Conservation (phyloP, 2,113 vertebrate genomes). For the Brevimyrus niger region DNA sequence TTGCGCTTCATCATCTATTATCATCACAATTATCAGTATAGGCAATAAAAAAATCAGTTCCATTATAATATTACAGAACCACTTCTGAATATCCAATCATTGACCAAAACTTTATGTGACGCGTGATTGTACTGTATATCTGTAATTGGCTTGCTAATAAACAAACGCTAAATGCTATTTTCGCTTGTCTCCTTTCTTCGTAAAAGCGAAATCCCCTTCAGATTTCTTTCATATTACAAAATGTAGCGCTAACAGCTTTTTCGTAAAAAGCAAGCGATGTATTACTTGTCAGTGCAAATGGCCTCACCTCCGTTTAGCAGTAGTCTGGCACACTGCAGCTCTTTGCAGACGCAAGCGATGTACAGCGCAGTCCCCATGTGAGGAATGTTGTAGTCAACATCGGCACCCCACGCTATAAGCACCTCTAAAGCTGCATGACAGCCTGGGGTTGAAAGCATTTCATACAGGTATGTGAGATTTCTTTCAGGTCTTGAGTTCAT, state of each 20-base stretch:
- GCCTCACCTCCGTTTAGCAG: slow-evolving; percentile 83
- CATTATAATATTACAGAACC: background rate
- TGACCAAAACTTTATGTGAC: no score
- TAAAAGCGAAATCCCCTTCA: background rate
- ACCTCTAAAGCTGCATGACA: slow-evolving; percentile 81
- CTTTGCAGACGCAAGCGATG: slow-evolving; percentile 75
- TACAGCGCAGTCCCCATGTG: slow-evolving; percentile 89
- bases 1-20: background rate
- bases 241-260: background rate
- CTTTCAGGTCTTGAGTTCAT: background rate
- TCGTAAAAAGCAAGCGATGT: background rate
- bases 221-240: background rate
- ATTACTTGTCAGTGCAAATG: background rate
- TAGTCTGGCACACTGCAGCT: slow-evolving; percentile 77
- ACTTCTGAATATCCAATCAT: background rate
- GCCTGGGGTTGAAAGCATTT: slow-evolving; percentile 56
- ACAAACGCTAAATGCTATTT: background rate
- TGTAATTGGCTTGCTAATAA: background rate
- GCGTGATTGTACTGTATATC: background rate
- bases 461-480: background rate
- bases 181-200: background rate
- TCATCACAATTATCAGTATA: background rate
- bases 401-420: slow-evolving; percentile 81
- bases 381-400: slow-evolving; percentile 85
- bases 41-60: background rate